phyloP scores from a whole-genome alignment of 2,113 vertebrate species.

The Ahaetulla prasina region DNA sequence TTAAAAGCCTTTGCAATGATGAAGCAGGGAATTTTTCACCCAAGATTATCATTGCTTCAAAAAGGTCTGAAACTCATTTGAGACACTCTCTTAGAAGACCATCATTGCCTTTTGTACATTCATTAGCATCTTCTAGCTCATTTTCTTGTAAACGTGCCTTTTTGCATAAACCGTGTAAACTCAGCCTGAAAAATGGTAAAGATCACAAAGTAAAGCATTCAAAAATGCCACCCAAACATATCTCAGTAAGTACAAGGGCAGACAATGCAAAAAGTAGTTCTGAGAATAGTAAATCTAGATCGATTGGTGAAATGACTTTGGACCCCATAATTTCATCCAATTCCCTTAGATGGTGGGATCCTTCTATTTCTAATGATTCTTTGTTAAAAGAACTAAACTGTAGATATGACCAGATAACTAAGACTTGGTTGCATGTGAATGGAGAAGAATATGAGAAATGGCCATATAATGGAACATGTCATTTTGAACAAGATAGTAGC shows the following conservation, averaged over 20 bases:
- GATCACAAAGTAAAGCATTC: constrained; percentile 64
- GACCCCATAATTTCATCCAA: constrained; percentile 81
- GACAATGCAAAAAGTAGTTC: constrained; percentile 45
- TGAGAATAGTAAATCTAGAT: constrained; percentile 57
- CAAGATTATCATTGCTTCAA: constrained; percentile 31
- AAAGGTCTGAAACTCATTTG: constrained; percentile 59
- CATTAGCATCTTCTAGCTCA: constrained; percentile 80
- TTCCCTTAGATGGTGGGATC: constrained; percentile 87
- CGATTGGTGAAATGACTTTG: constrained; percentile 70
- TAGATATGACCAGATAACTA: constrained; percentile 83
- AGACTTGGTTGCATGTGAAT: constrained; percentile 84
- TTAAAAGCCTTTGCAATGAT: constrained; percentile 36
- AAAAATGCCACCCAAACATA: constrained; percentile 64
- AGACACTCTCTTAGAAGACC: constrained; percentile 85
- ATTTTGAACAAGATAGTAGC: constrained; percentile 54
- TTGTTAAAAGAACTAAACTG: constrained; percentile 83
- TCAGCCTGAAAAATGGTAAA: constrained; percentile 78
- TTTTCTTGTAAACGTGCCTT: constrained; percentile 82
- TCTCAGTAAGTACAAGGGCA: constrained; percentile 51
- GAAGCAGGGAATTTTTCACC: constrained; percentile 38
- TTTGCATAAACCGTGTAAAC: constrained; percentile 80
- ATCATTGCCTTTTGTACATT: constrained; percentile 82
- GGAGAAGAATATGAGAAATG: constrained; percentile 64
- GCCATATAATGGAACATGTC: constrained; percentile 58
- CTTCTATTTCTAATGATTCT: constrained; percentile 77